phyloP scores from a whole-genome alignment of 2,797 vertebrate species.

The Poliocrania exsul region DNA sequence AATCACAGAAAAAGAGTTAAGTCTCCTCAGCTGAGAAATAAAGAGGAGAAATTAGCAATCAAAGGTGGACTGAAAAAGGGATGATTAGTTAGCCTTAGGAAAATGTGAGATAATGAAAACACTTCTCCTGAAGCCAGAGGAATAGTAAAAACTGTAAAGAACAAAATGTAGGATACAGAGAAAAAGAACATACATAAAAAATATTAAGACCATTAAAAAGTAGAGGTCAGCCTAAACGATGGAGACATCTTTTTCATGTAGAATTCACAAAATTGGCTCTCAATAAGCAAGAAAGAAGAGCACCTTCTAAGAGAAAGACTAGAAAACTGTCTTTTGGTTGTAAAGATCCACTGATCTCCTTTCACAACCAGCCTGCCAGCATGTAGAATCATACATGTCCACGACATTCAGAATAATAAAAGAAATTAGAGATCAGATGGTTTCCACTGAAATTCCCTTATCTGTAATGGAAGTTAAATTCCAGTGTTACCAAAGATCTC shows the following conservation, averaged over 20 bases:
- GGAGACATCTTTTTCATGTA: background rate
- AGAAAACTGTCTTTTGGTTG: background rate
- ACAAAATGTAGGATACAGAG: background rate
- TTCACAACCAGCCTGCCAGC: background rate
- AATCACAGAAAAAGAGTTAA: background rate
- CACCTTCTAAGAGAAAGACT: background rate
- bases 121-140: background rate
- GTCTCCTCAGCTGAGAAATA: background rate
- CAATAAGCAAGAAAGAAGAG: background rate
- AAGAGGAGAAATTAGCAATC: background rate
- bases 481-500: background rate
- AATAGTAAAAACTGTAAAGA: background rate
- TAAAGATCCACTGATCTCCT: background rate
- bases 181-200: background rate
- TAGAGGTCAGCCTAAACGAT: background rate
- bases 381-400: background rate
- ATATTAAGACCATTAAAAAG: background rate
- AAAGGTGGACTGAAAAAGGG: background rate
- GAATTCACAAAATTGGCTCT: background rate
- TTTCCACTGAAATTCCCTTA: background rate
- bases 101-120: background rate
- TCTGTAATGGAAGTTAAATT: background rate
- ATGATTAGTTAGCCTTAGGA: background rate
- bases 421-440: background rate
- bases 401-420: background rate